Evolutionary conservation across 2,797 vertebrate species (phyloP), one percentile per base, ranked within the genome.

Genomic region (Phyllotis vaccarum): DNA sequence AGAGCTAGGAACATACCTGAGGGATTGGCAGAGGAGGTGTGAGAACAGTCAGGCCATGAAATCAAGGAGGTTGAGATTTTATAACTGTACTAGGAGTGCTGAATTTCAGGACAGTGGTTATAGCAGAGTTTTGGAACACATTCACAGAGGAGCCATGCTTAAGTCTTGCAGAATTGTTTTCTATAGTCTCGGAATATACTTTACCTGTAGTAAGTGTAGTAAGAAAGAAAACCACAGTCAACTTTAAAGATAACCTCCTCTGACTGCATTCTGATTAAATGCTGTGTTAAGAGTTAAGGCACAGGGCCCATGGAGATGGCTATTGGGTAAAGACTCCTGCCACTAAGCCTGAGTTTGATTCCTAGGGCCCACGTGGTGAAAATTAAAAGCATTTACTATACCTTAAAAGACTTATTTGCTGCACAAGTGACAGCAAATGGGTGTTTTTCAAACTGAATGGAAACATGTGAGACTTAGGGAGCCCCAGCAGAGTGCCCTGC

Each of bases 371-470:
- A 34, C 9, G 31, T 46, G 40, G 40, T 83, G 11, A 58, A 52
- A 74, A 13, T 49, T 2, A 31, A 76, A 34, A 31, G 11, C 9
- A 80, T 81, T 68, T 29, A 16, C 68, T 16, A 66, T 68, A 90
- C 90, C 82, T 89, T 49, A 66, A 91, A 91, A 31, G 40, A 75
- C 17, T 49, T 83, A 62, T 13, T 94, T 94, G 58, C 66, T 93
- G 9, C 13, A 17, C 21, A 76, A 1, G 24, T 93, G 64, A 29
- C 49, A 60, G 43, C 58, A 70, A 95, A 83, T 72, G 17, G 29
- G 9, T 79, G 11, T 90, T 94, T 91, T 89, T 60, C 19, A 87
- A 66, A 24, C 31, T 40, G 43, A 95, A 14, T 75, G 16, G 52
- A 96, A 86, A 82, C 6, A 0, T 93, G 86, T 92, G 46, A 68